These are phyloP conservation scores for Pyrrhosoma nymphula DNA, from an alignment of 2,888 invertebrate species.

Conservation along the genomic window DNA sequence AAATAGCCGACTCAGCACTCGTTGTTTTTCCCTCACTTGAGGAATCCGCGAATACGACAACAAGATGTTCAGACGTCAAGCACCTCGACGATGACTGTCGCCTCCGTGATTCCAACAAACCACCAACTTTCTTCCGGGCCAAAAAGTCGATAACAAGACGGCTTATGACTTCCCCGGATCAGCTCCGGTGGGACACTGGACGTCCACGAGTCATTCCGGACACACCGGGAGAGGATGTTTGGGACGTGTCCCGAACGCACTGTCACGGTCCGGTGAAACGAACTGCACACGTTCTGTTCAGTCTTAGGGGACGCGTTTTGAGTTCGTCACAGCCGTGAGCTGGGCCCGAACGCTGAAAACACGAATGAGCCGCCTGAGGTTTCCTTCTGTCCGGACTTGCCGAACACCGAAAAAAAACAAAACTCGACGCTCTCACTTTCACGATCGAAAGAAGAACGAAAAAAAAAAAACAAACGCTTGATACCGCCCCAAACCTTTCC, in stretches of 20 bases:
- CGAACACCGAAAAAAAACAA: background rate
- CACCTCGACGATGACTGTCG: too few species aligned
- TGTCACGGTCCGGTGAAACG: background rate
- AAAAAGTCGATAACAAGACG: too few species aligned
- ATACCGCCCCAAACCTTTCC: background rate
- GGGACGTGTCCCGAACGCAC: too few species aligned
- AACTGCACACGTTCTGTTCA: background rate
- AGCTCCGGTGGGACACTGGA: background rate
- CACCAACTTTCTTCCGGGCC: too few species aligned
- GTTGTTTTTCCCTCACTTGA: background rate
- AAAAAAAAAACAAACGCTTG: background rate
- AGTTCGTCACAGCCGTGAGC: background rate
- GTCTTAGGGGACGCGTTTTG: background rate
- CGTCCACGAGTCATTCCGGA: constrained; percentile 3
- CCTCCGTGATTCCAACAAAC: too few species aligned
- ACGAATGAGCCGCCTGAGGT: background rate
- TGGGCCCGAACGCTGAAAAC: background rate
- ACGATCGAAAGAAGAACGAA: background rate
- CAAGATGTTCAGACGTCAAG: background rate
- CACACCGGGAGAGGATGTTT: background rate
- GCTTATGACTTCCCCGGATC: background rate
- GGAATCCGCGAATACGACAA: background rate
- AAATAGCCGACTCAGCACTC: background rate
- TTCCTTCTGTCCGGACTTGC: background rate
- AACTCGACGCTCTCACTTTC: background rate